Conservation (phyloP, 2,888 invertebrate genomes). For the Ichneumon xanthorius region DNA sequence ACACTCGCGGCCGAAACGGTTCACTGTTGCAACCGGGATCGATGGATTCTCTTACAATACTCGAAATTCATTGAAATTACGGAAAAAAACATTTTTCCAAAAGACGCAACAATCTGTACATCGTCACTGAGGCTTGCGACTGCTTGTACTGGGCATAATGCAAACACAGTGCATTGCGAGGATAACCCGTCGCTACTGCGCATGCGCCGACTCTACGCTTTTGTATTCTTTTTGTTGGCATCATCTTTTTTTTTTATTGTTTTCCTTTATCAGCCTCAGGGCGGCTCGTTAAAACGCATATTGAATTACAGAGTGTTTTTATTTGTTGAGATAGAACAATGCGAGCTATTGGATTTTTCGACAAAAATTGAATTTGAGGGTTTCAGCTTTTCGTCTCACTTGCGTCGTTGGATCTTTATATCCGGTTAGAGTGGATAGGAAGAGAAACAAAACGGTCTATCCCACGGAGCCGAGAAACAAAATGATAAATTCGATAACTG, state of each 20-base stretch:
- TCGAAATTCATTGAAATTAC: constrained; percentile 70
- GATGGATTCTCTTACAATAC: constrained; percentile 69
- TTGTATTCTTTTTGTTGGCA: constrained; percentile 24
- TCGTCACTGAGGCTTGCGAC: constrained; percentile 60
- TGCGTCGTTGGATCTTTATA: neutral
- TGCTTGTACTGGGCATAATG: constrained; percentile 60
- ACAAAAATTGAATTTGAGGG: no score
- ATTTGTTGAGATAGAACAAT: neutral
- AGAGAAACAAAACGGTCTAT: neutral
- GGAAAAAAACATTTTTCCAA: constrained; percentile 71
- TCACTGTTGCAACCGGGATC: constrained; percentile 19
- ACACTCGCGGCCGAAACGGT: constrained; percentile 10
- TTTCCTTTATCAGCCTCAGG: neutral
- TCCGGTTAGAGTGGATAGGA: neutral
- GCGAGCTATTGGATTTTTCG: neutral
- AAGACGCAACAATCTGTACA: constrained; percentile 50
- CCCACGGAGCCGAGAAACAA: neutral
- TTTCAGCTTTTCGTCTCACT: neutral
- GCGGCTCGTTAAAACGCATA: neutral
- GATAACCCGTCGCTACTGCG: constrained; percentile 51
- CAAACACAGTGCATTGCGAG: constrained; percentile 62
- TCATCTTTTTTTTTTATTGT: neutral
- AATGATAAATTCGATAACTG: neutral
- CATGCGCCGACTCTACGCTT: constrained; percentile 38
- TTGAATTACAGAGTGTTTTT: neutral